A percentile compares a stretch with the other conserved stretches of the same genome.
phyloP scores from a whole-genome alignment of 2,113 vertebrate genomes.

The Illadopsis cleaveri region DNA sequence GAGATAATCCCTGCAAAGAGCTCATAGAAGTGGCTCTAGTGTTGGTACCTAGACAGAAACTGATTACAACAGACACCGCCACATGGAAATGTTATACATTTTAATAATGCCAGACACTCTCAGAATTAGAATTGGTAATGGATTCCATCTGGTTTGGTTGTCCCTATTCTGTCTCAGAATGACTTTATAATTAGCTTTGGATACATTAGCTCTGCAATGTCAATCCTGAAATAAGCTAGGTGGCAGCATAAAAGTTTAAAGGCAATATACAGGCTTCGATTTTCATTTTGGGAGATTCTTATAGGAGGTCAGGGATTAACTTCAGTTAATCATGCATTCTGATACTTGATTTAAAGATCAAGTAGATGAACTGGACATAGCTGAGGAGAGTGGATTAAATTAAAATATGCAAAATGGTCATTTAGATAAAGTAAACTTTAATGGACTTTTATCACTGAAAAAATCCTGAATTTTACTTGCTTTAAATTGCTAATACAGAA shows the following conservation, averaged over 20 bases:
- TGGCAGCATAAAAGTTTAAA: background rate
- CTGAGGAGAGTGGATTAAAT: background rate
- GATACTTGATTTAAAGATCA: background rate
- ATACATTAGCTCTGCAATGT: background rate
- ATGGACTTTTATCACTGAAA: background rate
- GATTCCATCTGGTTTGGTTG: constrained; percentile 50
- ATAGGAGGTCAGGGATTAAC: background rate
- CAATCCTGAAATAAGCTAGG: background rate
- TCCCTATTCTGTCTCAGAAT: constrained; percentile 4
- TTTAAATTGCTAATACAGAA: background rate
- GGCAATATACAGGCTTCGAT: background rate
- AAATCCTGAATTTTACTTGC: background rate
- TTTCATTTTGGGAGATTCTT: background rate
- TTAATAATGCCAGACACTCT: constrained; percentile 21
- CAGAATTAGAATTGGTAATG: background rate
- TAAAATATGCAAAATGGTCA: background rate
- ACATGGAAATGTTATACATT: constrained; percentile 19
- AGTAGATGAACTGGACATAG: background rate
- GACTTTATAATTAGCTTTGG: constrained; percentile 37
- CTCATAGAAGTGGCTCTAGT: background rate
- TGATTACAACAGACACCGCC: background rate
- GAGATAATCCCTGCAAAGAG: background rate
- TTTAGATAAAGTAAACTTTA: background rate
- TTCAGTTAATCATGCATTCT: background rate
- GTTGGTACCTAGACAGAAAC: background rate